These are phyloP conservation scores for Polymixis lichenea DNA, from an alignment of 2,888 invertebrate genomes.

Conservation along the genomic window DNA sequence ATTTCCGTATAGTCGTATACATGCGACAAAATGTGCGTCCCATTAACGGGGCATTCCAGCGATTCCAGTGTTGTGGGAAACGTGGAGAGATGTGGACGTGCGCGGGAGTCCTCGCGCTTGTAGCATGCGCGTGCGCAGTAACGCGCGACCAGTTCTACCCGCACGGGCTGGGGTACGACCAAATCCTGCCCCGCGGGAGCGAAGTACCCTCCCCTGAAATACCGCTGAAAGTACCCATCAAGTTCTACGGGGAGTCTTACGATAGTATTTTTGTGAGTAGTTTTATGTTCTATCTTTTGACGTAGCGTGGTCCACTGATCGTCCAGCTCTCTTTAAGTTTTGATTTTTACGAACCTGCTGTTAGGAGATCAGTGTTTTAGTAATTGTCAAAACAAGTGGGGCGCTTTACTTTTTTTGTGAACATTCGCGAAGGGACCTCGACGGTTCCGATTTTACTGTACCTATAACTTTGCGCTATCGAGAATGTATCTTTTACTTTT, in stretches of 20 bases:
- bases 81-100: slow-evolving; percentile 85
- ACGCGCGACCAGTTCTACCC: slow-evolving; percentile 91
- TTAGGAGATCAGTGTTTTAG: not conserved
- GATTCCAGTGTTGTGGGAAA: slow-evolving; percentile 74
- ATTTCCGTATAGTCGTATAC: slow-evolving; percentile 65
- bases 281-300: slow-evolving; percentile 11
- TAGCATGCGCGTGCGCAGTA: slow-evolving; percentile 82
- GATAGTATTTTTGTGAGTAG: slow-evolving; percentile 95
- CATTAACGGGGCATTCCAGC: slow-evolving; percentile 66
- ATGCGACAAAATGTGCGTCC: slow-evolving; percentile 57
- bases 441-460: not conserved
- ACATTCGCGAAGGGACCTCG: not conserved
- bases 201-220: slow-evolving; percentile 93
- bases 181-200: slow-evolving; percentile 88
- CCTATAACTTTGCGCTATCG: not conserved
- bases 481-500: not conserved
- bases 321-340: not conserved
- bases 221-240: slow-evolving; percentile 92
- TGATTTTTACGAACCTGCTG: not conserved
- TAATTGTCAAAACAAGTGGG: not conserved
- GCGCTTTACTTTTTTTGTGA: not conserved
- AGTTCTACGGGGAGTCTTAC: slow-evolving; percentile 94
- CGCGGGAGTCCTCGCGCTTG: slow-evolving; percentile 78
- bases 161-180: slow-evolving; percentile 90
- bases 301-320: not conserved